Conservation (phyloP, 2,113 vertebrate species). For the Saguinus midas region DNA sequence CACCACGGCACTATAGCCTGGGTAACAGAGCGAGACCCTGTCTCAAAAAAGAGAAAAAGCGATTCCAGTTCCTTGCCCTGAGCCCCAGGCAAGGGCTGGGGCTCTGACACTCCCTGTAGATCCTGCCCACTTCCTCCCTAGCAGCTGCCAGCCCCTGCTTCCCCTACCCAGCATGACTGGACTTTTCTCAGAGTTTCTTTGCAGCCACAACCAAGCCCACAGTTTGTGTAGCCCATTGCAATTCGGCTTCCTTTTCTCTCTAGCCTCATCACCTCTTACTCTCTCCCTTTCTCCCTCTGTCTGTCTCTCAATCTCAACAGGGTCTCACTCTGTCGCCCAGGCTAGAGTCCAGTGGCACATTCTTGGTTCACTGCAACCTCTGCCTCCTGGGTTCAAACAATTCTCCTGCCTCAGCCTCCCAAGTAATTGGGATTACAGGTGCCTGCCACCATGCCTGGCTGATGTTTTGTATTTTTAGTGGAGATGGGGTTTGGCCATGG, state of each 20-base stretch:
- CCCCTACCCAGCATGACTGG: not conserved
- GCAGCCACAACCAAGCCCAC: not conserved
- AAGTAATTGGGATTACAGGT: too few species aligned
- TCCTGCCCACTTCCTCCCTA: not conserved
- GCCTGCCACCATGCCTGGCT: rapidly evolving
- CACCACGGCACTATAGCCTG: too few species aligned
- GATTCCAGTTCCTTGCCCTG: not conserved
- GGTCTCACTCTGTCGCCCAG: too few species aligned
- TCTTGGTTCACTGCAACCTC: too few species aligned
- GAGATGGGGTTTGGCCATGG: too few species aligned
- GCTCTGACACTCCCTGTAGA: not conserved
- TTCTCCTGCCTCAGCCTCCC: too few species aligned
- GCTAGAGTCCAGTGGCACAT: too few species aligned
- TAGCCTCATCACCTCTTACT: not conserved
- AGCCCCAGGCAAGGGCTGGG: not conserved
- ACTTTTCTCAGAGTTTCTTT: not conserved
- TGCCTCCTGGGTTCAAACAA: rapidly evolving
- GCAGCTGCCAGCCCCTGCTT: not conserved
- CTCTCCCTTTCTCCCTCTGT: not conserved
- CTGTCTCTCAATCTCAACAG: not conserved
- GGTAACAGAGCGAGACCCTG: too few species aligned
- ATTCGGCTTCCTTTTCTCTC: not conserved
- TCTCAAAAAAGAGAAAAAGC: too few species aligned
- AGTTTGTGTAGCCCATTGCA: rapidly evolving
- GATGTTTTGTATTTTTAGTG: too few species aligned